Evolutionary conservation across 2,797 vertebrate genomes (phyloP), one percentile per base, ranked within the genome.

Genomic region (Holocentrus rufus): DNA sequence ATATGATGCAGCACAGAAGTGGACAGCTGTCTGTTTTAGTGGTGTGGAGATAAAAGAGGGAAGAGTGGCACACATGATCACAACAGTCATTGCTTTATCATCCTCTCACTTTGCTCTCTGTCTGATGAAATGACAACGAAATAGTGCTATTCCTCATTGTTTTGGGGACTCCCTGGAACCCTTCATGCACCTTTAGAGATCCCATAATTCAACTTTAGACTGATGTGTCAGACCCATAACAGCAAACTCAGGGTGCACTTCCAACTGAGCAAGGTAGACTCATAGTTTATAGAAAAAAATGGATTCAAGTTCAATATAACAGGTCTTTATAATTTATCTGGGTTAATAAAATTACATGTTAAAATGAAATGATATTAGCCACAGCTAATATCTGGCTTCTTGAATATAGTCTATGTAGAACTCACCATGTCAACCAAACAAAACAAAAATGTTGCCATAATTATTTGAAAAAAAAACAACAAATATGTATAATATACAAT

Each of bases 91-190:
- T n/a, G n/a, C n/a, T n/a, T n/a, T n/a, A n/a, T n/a, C n/a, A n/a
- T n/a, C n/a, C n/a, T n/a, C n/a, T n/a, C n/a, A n/a, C n/a, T n/a
- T n/a, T n/a, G n/a, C n/a, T n/a, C n/a, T n/a, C n/a, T n/a, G 56
- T 76, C 13, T 69, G 70, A 78, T 68, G 18, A 56, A 50, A 69
- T 20, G 22, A 46, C 42, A 36, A 10, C 66, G 14, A 53, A 46
- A 53, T 31, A 31, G 42, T 23, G 31, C 30, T 49, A 14, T 54
- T 77, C 63, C 53, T 70, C 27, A 63, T 49, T 66, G 49, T 77
- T 53, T 56, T 56, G 54, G 17, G 64, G 17, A 65, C 30, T 49
- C 46, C 11, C 8, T 62, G 62, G 27, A 49, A 58, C 34, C 34
- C 34, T 9, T 36, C 34, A 36, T 7, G 10, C 9, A 42, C 10